A percentile compares a stretch with the other conserved stretches of the same genome.
Conservation (phyloP, 2,888 invertebrate species). For the Conchocele bisecta region DNA sequence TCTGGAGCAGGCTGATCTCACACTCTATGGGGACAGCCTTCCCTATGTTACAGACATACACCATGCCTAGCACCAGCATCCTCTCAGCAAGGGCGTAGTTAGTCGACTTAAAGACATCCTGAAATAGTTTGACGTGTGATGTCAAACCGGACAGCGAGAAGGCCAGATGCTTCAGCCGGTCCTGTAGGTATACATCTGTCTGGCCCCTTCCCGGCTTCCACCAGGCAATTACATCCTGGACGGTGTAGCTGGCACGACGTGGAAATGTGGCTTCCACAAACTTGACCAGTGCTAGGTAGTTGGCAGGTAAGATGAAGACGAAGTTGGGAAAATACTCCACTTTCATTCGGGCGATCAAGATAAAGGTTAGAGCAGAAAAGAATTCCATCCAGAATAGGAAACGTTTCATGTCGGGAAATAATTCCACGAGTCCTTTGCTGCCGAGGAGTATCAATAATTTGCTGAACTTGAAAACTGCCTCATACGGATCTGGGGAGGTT, state of each 20-base stretch:
- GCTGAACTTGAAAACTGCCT: constrained; percentile 65
- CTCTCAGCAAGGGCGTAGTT: constrained; percentile 60
- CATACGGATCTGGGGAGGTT: constrained; percentile 50
- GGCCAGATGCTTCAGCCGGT: constrained; percentile 46
- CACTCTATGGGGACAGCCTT: constrained; percentile 42
- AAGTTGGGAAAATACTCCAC: constrained; percentile 24
- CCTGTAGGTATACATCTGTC: constrained; percentile 14
- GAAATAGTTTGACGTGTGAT: constrained; percentile 37
- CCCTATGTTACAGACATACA: constrained; percentile 63
- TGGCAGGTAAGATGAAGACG: constrained; percentile 55
- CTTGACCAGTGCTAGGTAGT: constrained; percentile 49
- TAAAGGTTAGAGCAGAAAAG: constrained; percentile 56
- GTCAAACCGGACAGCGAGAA: constrained; percentile 42
- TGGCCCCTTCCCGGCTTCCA: constrained; percentile 10
- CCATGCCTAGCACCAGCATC: constrained; percentile 57
- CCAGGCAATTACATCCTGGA: constrained; percentile 38
- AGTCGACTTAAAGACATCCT: constrained; percentile 20
- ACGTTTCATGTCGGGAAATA: constrained; percentile 57
- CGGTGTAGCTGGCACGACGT: too few species aligned
- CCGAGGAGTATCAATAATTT: constrained; percentile 59
- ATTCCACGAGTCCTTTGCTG: constrained; percentile 9
- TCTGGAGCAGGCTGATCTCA: constrained; percentile 46
- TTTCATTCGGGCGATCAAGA: constrained; percentile 56
- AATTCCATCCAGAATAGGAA: constrained; percentile 70
- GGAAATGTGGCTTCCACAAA: constrained; percentile 60